These are phyloP conservation scores for Hyles lineata DNA, from an alignment of 2,888 invertebrate genomes.

Conservation along the genomic window DNA sequence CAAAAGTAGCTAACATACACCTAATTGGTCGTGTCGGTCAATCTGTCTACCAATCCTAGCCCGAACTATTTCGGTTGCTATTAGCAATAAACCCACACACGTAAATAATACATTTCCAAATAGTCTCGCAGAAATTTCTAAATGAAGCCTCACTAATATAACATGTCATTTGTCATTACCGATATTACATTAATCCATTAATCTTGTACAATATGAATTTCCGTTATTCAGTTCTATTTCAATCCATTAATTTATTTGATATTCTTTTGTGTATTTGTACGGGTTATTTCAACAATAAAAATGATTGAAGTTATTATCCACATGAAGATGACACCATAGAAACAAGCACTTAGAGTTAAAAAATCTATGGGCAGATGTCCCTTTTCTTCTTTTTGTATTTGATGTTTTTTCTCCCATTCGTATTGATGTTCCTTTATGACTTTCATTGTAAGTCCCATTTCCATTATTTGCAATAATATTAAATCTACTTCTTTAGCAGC, in stretches of 20 bases:
- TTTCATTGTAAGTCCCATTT: conserved; percentile 53
- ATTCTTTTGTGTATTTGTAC: conserved; percentile 32
- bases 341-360: conserved; percentile 51
- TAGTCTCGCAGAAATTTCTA: conserved; percentile 9
- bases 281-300: conserved; percentile 54
- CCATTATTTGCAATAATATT: conserved; percentile 47
- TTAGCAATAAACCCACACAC: conserved; percentile 30
- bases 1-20: neutral
- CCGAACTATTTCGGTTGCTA: conserved; percentile 39
- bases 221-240: neutral
- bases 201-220: neutral
- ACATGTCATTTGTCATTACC: conserved; percentile 1
- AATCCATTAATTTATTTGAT: neutral
- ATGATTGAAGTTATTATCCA: conserved; percentile 51
- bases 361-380: conserved; percentile 17
- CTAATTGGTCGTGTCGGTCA: conserved; percentile 25
- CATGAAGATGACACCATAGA: conserved; percentile 53
- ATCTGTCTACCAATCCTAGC: conserved; percentile 26
- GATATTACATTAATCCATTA: conserved; percentile 11
- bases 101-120: neutral
- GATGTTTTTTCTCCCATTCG: conserved; percentile 30
- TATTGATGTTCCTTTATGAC: conserved; percentile 36
- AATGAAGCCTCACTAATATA: neutral
- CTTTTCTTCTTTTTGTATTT: conserved; percentile 26
- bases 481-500: conserved; percentile 49